Evolutionary conservation across 2,797 vertebrate species (phyloP).

Genomic region (Lateolabrax maculatus): DNA sequence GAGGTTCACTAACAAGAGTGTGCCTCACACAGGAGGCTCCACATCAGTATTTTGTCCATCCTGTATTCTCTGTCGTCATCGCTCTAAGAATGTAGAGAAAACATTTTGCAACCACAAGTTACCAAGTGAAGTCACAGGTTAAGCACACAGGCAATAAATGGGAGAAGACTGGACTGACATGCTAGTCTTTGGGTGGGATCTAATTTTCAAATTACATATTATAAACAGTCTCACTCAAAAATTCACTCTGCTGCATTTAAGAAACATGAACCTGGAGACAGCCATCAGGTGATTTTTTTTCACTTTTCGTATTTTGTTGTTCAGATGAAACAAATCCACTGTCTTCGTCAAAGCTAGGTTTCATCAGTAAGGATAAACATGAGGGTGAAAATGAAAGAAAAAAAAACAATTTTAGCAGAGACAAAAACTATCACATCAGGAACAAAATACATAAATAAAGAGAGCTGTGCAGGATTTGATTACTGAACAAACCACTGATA

Average conservation of each 20-base stretch:
- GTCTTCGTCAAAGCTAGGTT: conserved; percentile 57
- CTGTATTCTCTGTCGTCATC: conserved; percentile 35
- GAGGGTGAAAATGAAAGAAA: conserved; percentile 27
- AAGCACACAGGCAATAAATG: conserved; percentile 69
- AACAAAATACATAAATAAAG: conserved; percentile 76
- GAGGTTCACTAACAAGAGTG: conserved; percentile 57
- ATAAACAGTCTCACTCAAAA: conserved; percentile 51
- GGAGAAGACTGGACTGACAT: conserved; percentile 60
- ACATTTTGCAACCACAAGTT: conserved; percentile 53
- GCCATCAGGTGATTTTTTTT: conserved; percentile 46
- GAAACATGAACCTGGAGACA: conserved; percentile 54
- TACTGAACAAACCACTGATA: conserved; percentile 73
- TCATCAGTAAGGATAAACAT: conserved; percentile 60
- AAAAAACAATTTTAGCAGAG: conserved; percentile 55
- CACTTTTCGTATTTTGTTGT: conserved; percentile 41
- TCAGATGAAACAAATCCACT: conserved; percentile 59
- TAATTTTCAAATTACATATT: conserved; percentile 56
- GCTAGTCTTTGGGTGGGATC: conserved; percentile 67
- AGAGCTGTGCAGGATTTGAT: conserved; percentile 71
- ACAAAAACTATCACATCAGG: conserved; percentile 71
- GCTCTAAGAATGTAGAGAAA: conserved; percentile 46
- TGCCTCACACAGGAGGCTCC: conserved; percentile 58
- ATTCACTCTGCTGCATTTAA: conserved; percentile 54
- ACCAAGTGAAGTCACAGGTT: conserved; percentile 60
- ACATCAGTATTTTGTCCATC: conserved; percentile 54